Conservation (phyloP, 1,140 invertebrate species). For the Hypothenemus hampei region DNA sequence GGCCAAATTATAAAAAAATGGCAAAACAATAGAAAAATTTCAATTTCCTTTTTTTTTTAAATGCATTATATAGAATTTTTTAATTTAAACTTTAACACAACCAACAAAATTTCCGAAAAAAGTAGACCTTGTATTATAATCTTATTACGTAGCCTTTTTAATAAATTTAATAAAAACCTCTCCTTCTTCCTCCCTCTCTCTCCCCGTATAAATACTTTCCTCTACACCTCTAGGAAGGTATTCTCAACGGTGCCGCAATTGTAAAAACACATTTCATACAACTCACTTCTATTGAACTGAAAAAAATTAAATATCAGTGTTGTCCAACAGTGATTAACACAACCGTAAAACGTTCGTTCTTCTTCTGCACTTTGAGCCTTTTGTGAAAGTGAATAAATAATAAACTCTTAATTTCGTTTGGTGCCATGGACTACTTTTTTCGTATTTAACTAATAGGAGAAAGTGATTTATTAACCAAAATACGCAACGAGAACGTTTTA, state of each 20-base stretch:
- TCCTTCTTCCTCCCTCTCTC: background rate
- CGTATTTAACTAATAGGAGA: conserved; percentile 8
- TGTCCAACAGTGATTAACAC: background rate
- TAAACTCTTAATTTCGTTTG: background rate
- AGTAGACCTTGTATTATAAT: background rate
- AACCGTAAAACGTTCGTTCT: background rate
- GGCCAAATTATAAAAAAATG: too few species aligned
- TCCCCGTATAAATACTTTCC: conserved; percentile 16
- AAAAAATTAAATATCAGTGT: too few species aligned
- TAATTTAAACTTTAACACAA: too few species aligned
- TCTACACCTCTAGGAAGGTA: conserved; percentile 3
- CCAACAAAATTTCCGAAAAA: too few species aligned
- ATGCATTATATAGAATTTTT: too few species aligned
- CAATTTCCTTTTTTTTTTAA: background rate
- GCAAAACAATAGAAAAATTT: too few species aligned
- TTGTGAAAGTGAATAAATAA: conserved; percentile 11
- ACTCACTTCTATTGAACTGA: background rate
- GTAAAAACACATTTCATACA: background rate
- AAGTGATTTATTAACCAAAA: conserved; percentile 13
- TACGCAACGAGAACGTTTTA: too few species aligned
- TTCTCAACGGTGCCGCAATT: background rate
- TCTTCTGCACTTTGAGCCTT: background rate
- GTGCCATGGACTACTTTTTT: conserved; percentile 15
- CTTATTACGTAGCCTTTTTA: background rate
- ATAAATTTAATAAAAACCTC: background rate